These are phyloP conservation scores for Scortum barcoo DNA, from an alignment of 2,113 vertebrate species.

Conservation along the genomic window DNA sequence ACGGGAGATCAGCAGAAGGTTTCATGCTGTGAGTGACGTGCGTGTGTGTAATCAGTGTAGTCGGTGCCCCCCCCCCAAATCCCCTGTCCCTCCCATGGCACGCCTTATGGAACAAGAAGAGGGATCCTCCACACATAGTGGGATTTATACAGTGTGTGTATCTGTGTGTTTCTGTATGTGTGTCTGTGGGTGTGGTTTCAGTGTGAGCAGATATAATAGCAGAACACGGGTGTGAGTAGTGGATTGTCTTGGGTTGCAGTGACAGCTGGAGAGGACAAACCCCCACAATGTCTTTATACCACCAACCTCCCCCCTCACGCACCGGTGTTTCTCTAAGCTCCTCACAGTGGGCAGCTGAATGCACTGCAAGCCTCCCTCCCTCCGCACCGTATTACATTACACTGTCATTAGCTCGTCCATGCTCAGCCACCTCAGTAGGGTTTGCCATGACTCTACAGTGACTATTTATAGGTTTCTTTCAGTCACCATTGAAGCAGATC, in stretches of 20 bases:
- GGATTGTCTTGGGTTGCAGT: constrained; percentile 63
- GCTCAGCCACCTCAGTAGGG: constrained; percentile 32
- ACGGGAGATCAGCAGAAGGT: constrained; percentile 40
- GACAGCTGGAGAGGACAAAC: constrained; percentile 71
- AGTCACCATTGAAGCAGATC: constrained; percentile 14
- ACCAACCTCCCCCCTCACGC: neutral
- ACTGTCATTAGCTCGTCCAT: constrained; percentile 56
- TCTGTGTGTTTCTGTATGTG: too few relatives aligned
- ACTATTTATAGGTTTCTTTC: constrained; percentile 60
- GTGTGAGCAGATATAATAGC: constrained; percentile 28
- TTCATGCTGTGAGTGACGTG: constrained; percentile 46
- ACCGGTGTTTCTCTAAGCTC: constrained; percentile 39
- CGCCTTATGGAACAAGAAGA: constrained; percentile 21
- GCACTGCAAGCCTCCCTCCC: constrained; percentile 30
- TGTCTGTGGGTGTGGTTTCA: constrained; percentile 21
- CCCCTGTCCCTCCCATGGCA: constrained; percentile 1
- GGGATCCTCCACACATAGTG: constrained; percentile 41
- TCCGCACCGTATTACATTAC: constrained; percentile 64
- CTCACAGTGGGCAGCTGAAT: constrained; percentile 57
- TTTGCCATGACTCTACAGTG: constrained; percentile 41
- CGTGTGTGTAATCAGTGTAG: constrained; percentile 50
- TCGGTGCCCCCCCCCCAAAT: neutral
- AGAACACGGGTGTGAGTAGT: constrained; percentile 43
- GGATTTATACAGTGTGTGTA: constrained; percentile 40
- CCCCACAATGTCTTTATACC: constrained; percentile 55